A percentile compares a stretch with the other conserved stretches of the same genome.
These are phyloP conservation scores for Sylvietta virens DNA, from an alignment of 2,113 vertebrate genomes.

Conservation along the genomic window DNA sequence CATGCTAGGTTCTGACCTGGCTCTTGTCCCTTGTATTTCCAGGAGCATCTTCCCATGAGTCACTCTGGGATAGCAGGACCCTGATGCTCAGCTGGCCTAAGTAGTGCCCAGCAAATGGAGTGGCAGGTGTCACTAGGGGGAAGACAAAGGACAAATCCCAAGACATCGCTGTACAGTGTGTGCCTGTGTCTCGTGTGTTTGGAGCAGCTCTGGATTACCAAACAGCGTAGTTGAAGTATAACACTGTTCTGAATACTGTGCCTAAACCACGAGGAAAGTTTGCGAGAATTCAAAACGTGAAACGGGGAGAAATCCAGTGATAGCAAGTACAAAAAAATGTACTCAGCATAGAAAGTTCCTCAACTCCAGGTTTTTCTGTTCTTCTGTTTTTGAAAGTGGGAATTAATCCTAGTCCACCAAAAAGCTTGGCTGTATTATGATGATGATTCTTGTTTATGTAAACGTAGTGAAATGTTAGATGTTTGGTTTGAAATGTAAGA, in stretches of 20 bases:
- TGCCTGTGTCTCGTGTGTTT: not conserved
- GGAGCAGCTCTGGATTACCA: not conserved
- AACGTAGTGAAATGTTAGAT: not conserved
- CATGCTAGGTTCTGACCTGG: not conserved
- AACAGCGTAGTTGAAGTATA: fast-evolving
- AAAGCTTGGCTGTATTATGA: not conserved
- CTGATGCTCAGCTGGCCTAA: not conserved
- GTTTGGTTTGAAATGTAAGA: not conserved
- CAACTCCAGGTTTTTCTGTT: not conserved
- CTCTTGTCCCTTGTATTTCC: not conserved
- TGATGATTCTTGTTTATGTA: not conserved
- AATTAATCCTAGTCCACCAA: not conserved
- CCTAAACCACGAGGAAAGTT: not conserved
- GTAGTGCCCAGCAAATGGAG: not conserved
- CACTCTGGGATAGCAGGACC: not conserved
- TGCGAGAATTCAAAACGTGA: not conserved
- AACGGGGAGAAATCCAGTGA: not conserved
- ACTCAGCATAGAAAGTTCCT: not conserved
- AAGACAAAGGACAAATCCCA: not conserved
- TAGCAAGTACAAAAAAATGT: not conserved
- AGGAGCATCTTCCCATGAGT: not conserved
- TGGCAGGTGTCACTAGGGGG: not conserved
- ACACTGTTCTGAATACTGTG: not conserved
- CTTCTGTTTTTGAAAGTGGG: not conserved
- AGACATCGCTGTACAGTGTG: fast-evolving